Conservation (phyloP, 2,113 vertebrate species). For the Protobothrops flavoviridis region DNA sequence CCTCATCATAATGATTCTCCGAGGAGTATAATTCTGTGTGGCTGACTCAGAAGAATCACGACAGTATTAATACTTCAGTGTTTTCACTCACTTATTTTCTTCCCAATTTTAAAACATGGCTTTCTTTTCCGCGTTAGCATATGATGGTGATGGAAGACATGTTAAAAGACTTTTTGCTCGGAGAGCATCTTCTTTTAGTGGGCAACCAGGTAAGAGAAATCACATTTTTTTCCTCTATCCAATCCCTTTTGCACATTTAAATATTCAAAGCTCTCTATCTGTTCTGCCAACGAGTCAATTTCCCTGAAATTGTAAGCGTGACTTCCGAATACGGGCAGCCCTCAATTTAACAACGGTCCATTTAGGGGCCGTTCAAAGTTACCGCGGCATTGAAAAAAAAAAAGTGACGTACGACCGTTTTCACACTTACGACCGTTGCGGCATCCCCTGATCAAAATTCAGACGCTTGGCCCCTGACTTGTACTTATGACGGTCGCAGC, state of each 20-base stretch:
- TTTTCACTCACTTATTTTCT: conserved; percentile 61
- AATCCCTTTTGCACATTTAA: not conserved
- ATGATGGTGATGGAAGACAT: conserved; percentile 97
- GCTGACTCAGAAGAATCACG: too few species aligned
- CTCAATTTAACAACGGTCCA: not conserved
- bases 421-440: too few species aligned
- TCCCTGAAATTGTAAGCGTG: not conserved
- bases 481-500: too few species aligned
- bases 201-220: conserved; percentile 90
- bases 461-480: too few species aligned
- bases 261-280: not conserved
- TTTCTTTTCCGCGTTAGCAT: conserved; percentile 75
- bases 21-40: not conserved
- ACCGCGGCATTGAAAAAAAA: too few species aligned
- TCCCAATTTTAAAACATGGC: conserved; percentile 49
- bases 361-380: too few species aligned
- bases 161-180: conserved; percentile 94
- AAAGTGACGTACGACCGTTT: too few species aligned
- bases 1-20: not conserved
- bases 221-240: not conserved
- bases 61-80: too few species aligned
- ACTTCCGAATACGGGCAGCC: not conserved
- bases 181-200: conserved; percentile 93
- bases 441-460: too few species aligned
- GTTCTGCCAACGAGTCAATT: not conserved